Evolutionary conservation across 2,888 invertebrate genomes (phyloP), one percentile per base, ranked within the genome.

Genomic region (Xylota segnis): DNA sequence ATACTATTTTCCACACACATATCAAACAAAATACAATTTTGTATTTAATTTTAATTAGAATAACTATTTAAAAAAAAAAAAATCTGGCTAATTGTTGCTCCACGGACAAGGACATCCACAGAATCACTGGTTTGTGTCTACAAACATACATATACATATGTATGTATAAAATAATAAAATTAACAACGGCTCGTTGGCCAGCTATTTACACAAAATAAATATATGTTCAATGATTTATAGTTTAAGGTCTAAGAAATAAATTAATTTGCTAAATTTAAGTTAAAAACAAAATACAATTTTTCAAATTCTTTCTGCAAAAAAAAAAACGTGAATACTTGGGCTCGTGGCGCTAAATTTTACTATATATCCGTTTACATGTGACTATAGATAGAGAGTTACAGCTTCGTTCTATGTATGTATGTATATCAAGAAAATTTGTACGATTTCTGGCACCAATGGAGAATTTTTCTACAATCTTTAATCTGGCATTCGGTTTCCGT

Each of bases 361-460:
- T 74, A 74, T 40, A 2, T 32, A 61, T 40, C 52, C 27, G 45
- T 29, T 58, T 59, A 66, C n/a, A 68, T 50, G 66, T 77, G 77
- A 77, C 68, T 77, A 68, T 77, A 43, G 52, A 65, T 14, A 43
- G n/a, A 54, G 52, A 43, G 52, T 34, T 72, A 59, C 12, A 81
- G 59, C 66, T 66, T 29, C 14, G 45, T 61, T n/a, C n/a, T n/a
- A n/a, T n/a, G n/a, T n/a, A n/a, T n/a, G n/a, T n/a, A 23, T 23
- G 23, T 23, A 61, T 52, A 66, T 83, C 52, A 59, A 76, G 61
- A 78, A 87, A 86, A 88, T 90, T 91, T 90, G 91, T 91, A 91
- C 91, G 90, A 89, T 90, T 89, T 89, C 89, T 91, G 91, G 91
- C 91, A 90, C 90, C 90, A 89, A 89, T 88, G 88, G 84, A 86